Evolutionary conservation across 2,888 invertebrate genomes (phyloP).

Genomic region (Encarsia formosa): DNA sequence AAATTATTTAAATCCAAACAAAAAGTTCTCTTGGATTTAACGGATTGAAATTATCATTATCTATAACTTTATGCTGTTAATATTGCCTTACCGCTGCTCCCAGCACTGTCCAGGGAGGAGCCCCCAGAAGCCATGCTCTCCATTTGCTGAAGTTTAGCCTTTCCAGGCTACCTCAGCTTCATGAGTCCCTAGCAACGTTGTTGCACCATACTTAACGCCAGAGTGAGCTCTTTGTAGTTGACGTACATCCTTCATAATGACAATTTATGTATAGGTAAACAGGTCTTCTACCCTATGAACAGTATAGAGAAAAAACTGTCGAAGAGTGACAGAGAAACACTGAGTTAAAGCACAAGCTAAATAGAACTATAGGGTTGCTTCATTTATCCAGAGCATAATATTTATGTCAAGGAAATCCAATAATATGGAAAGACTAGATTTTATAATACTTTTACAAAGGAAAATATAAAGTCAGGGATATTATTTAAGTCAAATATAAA

Average conservation of each 20-base stretch:
- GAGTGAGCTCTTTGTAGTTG: slow-evolving; percentile 44
- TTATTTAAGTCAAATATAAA: too few relatives aligned
- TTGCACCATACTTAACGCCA: slow-evolving; percentile 39
- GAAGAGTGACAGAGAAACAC: background rate
- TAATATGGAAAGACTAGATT: slow-evolving; percentile 14
- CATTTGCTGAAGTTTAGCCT: slow-evolving; percentile 29
- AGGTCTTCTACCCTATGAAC: slow-evolving; percentile 21
- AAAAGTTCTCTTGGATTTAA: too few relatives aligned
- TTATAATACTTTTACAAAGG: background rate
- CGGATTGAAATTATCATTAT: too few relatives aligned
- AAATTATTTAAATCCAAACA: too few relatives aligned
- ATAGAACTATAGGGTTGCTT: slow-evolving; percentile 10
- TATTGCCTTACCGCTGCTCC: slow-evolving; percentile 73
- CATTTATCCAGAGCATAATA: background rate
- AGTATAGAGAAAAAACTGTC: slow-evolving; percentile 8
- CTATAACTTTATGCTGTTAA: too few relatives aligned
- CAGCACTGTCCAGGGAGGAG: slow-evolving; percentile 74
- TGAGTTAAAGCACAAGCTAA: slow-evolving; percentile 10
- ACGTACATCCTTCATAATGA: slow-evolving; percentile 44
- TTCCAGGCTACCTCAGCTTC: slow-evolving; percentile 31
- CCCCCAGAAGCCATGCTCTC: slow-evolving; percentile 71
- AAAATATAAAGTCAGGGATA: slow-evolving; percentile 13
- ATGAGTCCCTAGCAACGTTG: slow-evolving; percentile 37
- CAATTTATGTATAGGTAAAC: slow-evolving; percentile 35
- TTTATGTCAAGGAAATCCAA: slow-evolving; percentile 25